Evolutionary conservation across 2,113 vertebrate genomes (phyloP).

Genomic region (Corythornis cristatus): DNA sequence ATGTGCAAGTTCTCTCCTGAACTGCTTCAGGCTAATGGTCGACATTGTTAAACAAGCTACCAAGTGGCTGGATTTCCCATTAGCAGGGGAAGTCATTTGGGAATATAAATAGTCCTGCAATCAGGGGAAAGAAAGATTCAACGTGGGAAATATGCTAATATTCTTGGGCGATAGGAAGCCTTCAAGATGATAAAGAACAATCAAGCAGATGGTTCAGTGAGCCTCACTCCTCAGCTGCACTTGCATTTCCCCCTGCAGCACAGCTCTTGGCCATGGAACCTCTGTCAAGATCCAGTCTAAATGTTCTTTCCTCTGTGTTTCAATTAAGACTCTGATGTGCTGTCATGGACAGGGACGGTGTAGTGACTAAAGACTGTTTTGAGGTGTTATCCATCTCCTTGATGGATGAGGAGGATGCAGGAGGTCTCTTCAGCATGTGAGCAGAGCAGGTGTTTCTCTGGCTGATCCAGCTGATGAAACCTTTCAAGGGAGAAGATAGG

Average conservation of each 20-base stretch:
- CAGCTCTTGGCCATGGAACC: not conserved
- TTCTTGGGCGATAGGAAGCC: not conserved
- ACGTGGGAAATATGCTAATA: not conserved
- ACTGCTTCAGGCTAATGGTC: not conserved
- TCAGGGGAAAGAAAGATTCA: not conserved
- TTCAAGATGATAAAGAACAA: not conserved
- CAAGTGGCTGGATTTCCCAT: not conserved
- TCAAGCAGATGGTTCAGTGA: not conserved
- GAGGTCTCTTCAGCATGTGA: constrained; percentile 33
- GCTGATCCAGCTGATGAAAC: constrained; percentile 3
- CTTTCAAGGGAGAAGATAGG: constrained; percentile 22
- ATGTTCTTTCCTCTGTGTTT: constrained; percentile 1
- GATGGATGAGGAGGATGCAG: constrained; percentile 4
- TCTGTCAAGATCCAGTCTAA: not conserved
- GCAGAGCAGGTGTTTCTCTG: constrained; percentile 46
- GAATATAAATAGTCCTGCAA: not conserved
- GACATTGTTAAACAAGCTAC: not conserved
- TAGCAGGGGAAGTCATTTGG: not conserved
- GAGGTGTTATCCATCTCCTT: constrained; percentile 23
- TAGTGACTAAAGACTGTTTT: not conserved
- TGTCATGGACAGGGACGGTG: not conserved
- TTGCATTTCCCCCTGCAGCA: not conserved
- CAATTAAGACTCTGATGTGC: not conserved
- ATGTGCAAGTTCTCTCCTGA: not conserved
- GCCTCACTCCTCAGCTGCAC: not conserved